phyloP scores from a whole-genome alignment of 1,140 invertebrate species.

The Bombus huntii region DNA sequence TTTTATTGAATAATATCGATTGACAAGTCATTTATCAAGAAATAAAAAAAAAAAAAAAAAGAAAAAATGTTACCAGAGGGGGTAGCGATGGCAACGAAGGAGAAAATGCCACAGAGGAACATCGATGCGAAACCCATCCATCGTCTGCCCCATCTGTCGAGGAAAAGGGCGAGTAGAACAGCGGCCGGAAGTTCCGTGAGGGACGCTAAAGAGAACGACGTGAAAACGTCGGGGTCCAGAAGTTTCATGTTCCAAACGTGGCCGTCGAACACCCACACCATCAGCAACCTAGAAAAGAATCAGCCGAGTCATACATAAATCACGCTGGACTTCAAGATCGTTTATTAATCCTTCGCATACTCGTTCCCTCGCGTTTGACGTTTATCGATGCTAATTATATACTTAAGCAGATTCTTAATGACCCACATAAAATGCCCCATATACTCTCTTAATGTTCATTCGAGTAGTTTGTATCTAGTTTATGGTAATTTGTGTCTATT shows the following conservation, averaged over 20 bases:
- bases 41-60: too few species aligned
- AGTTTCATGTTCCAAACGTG: slow-evolving; percentile 93
- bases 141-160: slow-evolving; percentile 92
- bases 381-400: background rate
- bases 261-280: slow-evolving; percentile 93
- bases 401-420: background rate
- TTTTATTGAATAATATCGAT: background rate
- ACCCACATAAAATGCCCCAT: background rate
- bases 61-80: slow-evolving; percentile 84
- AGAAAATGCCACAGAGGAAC: slow-evolving; percentile 91
- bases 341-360: background rate
- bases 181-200: slow-evolving; percentile 94
- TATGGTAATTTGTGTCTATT: background rate
- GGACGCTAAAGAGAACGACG: slow-evolving; percentile 92
- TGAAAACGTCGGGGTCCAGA: slow-evolving; percentile 90
- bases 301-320: background rate
- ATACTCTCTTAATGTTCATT: too few species aligned
- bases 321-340: too few species aligned
- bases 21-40: background rate
- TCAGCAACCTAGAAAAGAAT: slow-evolving; percentile 85
- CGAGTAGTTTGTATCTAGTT: background rate
- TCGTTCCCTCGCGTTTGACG: background rate
- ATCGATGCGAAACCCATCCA: slow-evolving; percentile 93
- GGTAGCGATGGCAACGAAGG: slow-evolving; percentile 88
- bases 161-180: slow-evolving; percentile 89